Evolutionary conservation across 2,888 invertebrate genomes (phyloP), one percentile per base, ranked within the genome.

Genomic region (Cistogaster globosa): DNA sequence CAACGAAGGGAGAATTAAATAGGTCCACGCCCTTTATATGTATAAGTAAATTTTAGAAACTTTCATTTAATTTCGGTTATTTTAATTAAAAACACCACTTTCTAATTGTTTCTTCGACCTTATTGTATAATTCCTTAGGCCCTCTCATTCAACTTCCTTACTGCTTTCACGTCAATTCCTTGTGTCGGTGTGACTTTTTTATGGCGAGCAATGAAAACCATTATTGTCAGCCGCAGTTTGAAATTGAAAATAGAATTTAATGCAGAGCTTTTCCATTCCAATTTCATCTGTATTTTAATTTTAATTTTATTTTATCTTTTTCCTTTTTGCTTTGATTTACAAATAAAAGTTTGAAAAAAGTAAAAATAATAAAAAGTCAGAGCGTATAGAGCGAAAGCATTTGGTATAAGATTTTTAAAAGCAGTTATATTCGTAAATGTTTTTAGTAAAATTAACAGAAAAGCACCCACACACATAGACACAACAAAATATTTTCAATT

Each of bases 201-300:
- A 67, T 58, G 51, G 57, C 62, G 0, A 71, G 77, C 65, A 75
- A 75, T 82, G 62, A 85, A 85, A 85, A 57, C 75, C 82, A 85
- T 85, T 85, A 85, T 85, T 85, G 75, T 71, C 85, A 85, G 85
- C 85, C 85, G 82, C 85, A 85, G 75, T 85, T 85, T 82, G 74
- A 82, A 85, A 85, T 85, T 85, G 85, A 85, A 85, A 82, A 85
- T 78, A 78, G 78, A 85, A 85, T 82, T 82, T 78, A 79, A 82
- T 85, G 85, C 85, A 82, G 78, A 82, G 78, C 82, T 85, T 85
- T 84, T 78, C 63, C 60, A 74, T 80, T 68, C 55, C 74, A 72
- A 38, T 72, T 81, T 65, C 62, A 63, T 84, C 51, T 79, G 42
- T 75, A 65, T 65, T 79, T 68, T 69, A 36, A 12, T n/a, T n/a